These are phyloP conservation scores for Phyllopteryx taeniolatus DNA, from an alignment of 2,113 vertebrate genomes.

Conservation along the genomic window DNA sequence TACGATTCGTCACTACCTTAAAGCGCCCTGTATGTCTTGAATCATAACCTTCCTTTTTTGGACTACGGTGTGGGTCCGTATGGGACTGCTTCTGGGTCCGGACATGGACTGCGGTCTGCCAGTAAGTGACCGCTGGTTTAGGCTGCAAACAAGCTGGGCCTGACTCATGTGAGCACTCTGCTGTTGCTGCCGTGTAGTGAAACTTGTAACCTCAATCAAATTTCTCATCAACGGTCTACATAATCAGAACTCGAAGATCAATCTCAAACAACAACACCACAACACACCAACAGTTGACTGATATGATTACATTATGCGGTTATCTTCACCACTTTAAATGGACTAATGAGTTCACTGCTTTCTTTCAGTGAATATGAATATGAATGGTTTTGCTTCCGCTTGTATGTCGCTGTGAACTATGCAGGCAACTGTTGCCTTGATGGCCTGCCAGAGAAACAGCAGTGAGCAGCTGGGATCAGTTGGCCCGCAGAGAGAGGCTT, in stretches of 20 bases:
- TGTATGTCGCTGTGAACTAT: constrained; percentile 29
- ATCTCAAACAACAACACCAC: neutral
- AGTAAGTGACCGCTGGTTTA: too few species aligned
- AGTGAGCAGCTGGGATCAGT: constrained; percentile 64
- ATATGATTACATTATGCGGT: neutral
- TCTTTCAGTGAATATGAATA: neutral
- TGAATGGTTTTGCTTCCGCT: neutral
- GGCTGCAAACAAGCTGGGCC: too few species aligned
- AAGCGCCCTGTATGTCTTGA: too few species aligned
- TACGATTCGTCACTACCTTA: too few species aligned
- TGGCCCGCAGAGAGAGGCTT: constrained; percentile 45
- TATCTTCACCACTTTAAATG: neutral
- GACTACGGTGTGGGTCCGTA: too few species aligned
- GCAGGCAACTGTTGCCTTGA: constrained; percentile 51
- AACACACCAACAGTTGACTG: neutral
- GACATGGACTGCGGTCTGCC: too few species aligned
- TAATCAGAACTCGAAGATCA: neutral
- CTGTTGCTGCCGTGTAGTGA: neutral
- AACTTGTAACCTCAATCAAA: neutral
- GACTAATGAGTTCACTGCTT: neutral
- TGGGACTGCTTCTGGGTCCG: too few species aligned
- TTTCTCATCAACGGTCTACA: neutral
- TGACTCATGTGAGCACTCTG: too few species aligned
- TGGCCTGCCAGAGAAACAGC: constrained; percentile 35
- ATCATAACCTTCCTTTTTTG: too few species aligned